Evolutionary conservation across 2,888 invertebrate species (phyloP), one percentile per base, ranked within the genome.

Genomic region (Macrostomum cliftonense): DNA sequence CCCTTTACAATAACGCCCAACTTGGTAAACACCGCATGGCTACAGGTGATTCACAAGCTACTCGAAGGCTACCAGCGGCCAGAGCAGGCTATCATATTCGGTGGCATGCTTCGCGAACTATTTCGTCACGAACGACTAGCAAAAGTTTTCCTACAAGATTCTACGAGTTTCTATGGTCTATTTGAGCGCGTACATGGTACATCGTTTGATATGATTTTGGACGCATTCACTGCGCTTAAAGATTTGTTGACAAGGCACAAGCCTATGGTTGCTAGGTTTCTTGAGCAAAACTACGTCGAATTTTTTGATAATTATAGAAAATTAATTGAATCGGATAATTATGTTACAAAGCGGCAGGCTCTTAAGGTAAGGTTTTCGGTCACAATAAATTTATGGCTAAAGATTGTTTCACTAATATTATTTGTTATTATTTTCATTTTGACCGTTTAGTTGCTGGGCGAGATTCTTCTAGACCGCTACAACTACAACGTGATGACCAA

Each of bases 201-300:
- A 59, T 95, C 95, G 59, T 99, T 99, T 77, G 97, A 99, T 78
- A 95, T 99, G 70, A 97, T 97, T 70, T 95, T 95, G 59, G 97
- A 99, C 81, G 97, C 97, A 74, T 99, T 99, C 77, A 89, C 95
- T 71, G 97, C 97, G 60, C 97, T 99, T 78, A 99, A 99, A 73
- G 76, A 76, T 53, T 58, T 76, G 47, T 60, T 76, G 43, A 76
- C 75, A 11, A 71, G 71, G 57, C 76, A 76, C 63, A 76, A 76
- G 59, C 58, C 88, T 67, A 74, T 97, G 64, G 88, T 89, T 73
- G 91, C 97, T 49, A 93, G 93, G 73, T 99, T 95, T 76, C 77
- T 99, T 75, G 97, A 99, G 77, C 79, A 81, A 64, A 93, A 99
- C 76, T 99, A 99, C 71, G 97, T 97, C 73, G 83, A 83, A 74